A percentile compares a stretch with the other conserved stretches of the same genome.
These are phyloP conservation scores for Drosophila austrosaltans DNA, from an alignment of 2,888 invertebrate species.

Conservation along the genomic window DNA sequence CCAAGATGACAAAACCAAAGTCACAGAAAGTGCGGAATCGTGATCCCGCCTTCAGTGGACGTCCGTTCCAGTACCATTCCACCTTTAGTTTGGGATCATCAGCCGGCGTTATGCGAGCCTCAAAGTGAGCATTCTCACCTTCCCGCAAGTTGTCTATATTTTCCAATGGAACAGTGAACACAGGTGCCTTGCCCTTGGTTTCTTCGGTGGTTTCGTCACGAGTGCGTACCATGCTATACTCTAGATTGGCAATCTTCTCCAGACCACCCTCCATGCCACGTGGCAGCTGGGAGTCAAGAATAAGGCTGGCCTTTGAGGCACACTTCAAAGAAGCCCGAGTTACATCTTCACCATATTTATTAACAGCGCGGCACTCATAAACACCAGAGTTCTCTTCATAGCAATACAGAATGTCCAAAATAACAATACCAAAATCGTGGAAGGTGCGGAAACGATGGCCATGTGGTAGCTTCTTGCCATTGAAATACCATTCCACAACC, in stretches of 20 bases:
- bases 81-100: constrained; percentile 96
- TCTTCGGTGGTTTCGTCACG: constrained; percentile 90
- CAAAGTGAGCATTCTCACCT: constrained; percentile 96
- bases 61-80: constrained; percentile 98
- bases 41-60: constrained; percentile 93
- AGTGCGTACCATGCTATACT: constrained; percentile 92
- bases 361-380: constrained; percentile 96
- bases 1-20: constrained; percentile 98
- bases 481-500: constrained; percentile 97
- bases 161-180: constrained; percentile 94
- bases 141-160: constrained; percentile 94
- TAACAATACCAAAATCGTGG: constrained; percentile 98
- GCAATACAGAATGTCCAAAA: constrained; percentile 96
- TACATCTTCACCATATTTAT: constrained; percentile 94
- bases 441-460: constrained; percentile 98
- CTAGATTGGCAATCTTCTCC: constrained; percentile 95
- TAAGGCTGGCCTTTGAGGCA: constrained; percentile 93
- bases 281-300: constrained; percentile 96
- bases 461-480: constrained; percentile 94
- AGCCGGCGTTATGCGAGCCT: constrained; percentile 93
- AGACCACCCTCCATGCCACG: constrained; percentile 97
- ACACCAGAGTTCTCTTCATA: constrained; percentile 98
- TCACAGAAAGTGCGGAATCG: constrained; percentile 98
- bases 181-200: constrained; percentile 92
- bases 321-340: constrained; percentile 94